Evolutionary conservation across 2,888 invertebrate genomes (phyloP).

Genomic region (Erannis defoliaria): DNA sequence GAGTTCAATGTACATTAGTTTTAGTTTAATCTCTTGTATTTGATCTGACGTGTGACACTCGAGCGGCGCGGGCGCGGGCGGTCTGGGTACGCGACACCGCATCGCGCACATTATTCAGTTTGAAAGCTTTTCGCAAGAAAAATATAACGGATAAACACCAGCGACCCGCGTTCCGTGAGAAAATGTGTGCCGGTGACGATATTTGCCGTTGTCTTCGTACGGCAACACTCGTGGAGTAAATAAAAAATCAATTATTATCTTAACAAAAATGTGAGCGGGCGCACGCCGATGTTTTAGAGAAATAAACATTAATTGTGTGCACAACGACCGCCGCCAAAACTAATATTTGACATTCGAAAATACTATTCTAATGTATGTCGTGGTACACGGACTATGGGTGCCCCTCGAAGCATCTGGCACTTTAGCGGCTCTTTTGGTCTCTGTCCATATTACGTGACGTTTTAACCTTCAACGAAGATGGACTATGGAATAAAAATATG

Average conservation of each 20-base stretch:
- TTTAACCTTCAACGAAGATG: slow-evolving; percentile 45
- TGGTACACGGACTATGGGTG: slow-evolving; percentile 63
- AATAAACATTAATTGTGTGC: slow-evolving; percentile 84
- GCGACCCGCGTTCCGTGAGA: slow-evolving; percentile 64
- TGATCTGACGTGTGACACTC: slow-evolving; percentile 81
- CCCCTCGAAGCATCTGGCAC: slow-evolving; percentile 73
- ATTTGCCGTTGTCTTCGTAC: slow-evolving; percentile 70
- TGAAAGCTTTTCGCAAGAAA: slow-evolving; percentile 61
- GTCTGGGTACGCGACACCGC: slow-evolving; percentile 40
- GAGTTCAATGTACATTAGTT: slow-evolving; percentile 83
- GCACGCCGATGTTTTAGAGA: slow-evolving; percentile 83
- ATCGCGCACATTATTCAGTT: slow-evolving; percentile 45
- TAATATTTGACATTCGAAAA: slow-evolving; percentile 86
- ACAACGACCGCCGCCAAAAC: slow-evolving; percentile 81
- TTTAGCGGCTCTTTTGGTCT: slow-evolving; percentile 81
- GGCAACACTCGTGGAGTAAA: slow-evolving; percentile 77
- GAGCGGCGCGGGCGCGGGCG: slow-evolving; percentile 50
- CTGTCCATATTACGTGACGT: slow-evolving; percentile 66
- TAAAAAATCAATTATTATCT: slow-evolving; percentile 83
- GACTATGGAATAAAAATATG: slow-evolving; percentile 8
- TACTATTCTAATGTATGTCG: slow-evolving; percentile 85
- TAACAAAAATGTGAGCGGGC: slow-evolving; percentile 81
- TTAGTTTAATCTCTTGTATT: slow-evolving; percentile 79
- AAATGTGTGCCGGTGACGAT: slow-evolving; percentile 60
- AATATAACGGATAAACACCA: slow-evolving; percentile 53